Percentiles rank a stretch among this genome's conserved stretches.
These are phyloP conservation scores for Calephelis nemesis DNA, from an alignment of 1,140 invertebrate species.

Conservation along the genomic window DNA sequence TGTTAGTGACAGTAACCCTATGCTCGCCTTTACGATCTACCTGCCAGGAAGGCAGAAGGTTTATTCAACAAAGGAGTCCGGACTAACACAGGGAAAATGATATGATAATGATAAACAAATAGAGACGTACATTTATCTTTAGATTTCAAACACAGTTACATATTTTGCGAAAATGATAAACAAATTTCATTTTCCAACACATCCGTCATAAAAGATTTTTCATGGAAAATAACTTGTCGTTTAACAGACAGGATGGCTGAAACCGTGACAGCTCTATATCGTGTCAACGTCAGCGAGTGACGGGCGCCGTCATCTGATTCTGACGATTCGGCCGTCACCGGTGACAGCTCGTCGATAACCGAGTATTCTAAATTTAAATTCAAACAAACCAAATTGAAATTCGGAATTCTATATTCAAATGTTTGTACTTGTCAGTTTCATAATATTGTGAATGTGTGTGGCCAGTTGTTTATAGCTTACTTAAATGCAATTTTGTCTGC, in stretches of 20 bases:
- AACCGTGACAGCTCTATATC: constrained; percentile 52
- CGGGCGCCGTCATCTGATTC: constrained; percentile 43
- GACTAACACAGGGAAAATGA: no score
- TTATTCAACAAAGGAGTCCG: no score
- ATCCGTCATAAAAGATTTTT: constrained; percentile 22
- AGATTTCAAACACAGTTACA: not conserved
- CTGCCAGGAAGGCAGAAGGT: no score
- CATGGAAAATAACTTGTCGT: constrained; percentile 34
- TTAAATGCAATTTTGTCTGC: not conserved
- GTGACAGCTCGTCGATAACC: constrained; percentile 27
- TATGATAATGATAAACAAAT: not conserved
- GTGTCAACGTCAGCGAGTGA: constrained; percentile 54
- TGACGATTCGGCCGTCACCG: constrained; percentile 37
- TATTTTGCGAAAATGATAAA: not conserved
- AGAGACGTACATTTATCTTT: not conserved
- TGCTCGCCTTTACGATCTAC: no score
- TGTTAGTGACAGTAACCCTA: no score
- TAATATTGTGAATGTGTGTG: not conserved
- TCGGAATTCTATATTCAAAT: constrained; percentile 1
- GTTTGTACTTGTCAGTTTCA: not conserved
- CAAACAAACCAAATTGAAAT: constrained; percentile 22
- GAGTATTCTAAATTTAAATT: constrained; percentile 27
- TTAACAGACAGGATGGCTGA: constrained; percentile 33
- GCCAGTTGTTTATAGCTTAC: not conserved
- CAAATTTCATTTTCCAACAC: not conserved